Percentiles rank a stretch among this genome's conserved stretches.
Conservation (phyloP, 1,140 invertebrate genomes). For the Apocrypta bakeri region DNA sequence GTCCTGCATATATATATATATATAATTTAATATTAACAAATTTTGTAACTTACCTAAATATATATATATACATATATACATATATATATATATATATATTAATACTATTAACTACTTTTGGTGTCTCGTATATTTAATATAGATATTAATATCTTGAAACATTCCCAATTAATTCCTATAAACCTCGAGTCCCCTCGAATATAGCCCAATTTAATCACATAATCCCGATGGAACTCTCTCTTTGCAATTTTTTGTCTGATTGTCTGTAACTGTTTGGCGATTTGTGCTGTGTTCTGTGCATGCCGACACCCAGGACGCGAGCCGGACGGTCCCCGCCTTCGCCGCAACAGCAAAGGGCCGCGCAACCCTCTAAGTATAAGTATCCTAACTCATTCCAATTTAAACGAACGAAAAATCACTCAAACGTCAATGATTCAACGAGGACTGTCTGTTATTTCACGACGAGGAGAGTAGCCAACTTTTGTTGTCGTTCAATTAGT, state of each 20-base stretch:
- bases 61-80: too few relatives aligned
- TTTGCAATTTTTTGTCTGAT: constrained; percentile 62
- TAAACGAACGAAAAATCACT: constrained; percentile 45
- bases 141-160: neutral
- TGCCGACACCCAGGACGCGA: constrained; percentile 73
- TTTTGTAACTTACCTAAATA: neutral
- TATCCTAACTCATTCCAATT: constrained; percentile 63
- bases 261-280: constrained; percentile 74
- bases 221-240: constrained; percentile 49
- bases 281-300: constrained; percentile 75
- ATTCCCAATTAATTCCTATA: too few relatives aligned
- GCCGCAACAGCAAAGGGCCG: constrained; percentile 72
- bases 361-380: constrained; percentile 75
- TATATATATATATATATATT: neutral
- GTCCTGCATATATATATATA: neutral
- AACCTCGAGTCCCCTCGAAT: too few relatives aligned
- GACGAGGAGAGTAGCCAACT: neutral
- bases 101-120: neutral
- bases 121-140: constrained; percentile 10
- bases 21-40: neutral
- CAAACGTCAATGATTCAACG: constrained; percentile 1
- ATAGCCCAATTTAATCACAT: neutral
- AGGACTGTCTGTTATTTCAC: neutral
- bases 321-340: constrained; percentile 74
- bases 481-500: too few relatives aligned